Base-by-base conservation (phyloP, 2,888 invertebrate genomes). In the Zaprionus lineosus region DNA sequence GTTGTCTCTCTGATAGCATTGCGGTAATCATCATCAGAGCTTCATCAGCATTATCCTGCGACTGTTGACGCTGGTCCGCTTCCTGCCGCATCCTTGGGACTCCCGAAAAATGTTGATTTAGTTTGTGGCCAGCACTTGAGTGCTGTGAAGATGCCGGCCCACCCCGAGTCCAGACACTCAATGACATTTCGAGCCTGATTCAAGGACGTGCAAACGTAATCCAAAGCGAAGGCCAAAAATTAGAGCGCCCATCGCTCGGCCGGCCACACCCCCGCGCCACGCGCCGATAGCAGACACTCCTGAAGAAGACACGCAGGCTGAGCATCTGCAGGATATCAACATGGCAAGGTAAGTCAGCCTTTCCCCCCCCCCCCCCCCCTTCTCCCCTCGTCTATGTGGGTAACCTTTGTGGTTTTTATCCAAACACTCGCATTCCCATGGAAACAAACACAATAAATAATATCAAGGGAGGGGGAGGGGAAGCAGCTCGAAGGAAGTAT, bases 31-130 rank as follows among this genome's bases (percentile, higher is more conserved):
- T 57, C 72, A 61, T 41, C 50, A 55, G 55, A 51, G 41, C 46
- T 47, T 55, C 39, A 51, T 55, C 33, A 71, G 52, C 62, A 65
- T 66, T 66, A 67, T 48, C 67, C 39, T 56, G 15, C 24, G 41
- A 33, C 31, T 39, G 37, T 37, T 53, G 16, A 29, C 15, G 19
- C 21, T 37, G 8, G 1, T 14, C 24, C 15, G 9, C 1, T 3
- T 4, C 18, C n/a, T 2, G 58, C 14, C 16, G 16, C 19, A 7
- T 19, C 2, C n/a, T n/a, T n/a, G n/a, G n/a, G n/a, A n/a, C n/a
- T n/a, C 12, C 36, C 26, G 39, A 37, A 43, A 39, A 66, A 71
- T 71, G 83, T 61, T 74, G 83, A 68, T 82, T 77, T 69, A 78
- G 65, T 59, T 64, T 66, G 67, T 31, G 69, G 66, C 72, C 69